phyloP scores from a whole-genome alignment of 2,797 vertebrate species.

The Heterohyrax brucei region DNA sequence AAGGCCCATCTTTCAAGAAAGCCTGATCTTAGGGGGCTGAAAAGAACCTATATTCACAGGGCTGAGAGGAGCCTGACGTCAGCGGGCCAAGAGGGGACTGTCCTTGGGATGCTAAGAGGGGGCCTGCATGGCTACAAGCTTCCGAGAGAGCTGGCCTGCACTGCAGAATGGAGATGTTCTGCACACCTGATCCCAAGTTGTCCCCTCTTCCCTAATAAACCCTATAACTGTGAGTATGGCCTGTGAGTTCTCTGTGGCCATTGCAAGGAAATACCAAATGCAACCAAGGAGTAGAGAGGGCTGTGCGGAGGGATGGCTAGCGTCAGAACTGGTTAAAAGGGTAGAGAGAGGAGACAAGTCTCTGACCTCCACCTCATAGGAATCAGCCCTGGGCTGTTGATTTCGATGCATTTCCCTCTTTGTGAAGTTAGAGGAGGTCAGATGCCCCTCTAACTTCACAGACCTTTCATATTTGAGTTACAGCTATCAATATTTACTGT shows the following conservation, averaged over 20 bases:
- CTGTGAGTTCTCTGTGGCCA: neutral
- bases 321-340: neutral
- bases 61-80: too few relatives aligned
- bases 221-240: neutral
- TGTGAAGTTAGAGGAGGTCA: neutral
- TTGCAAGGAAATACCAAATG: neutral
- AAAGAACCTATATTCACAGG: too few relatives aligned
- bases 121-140: too few relatives aligned
- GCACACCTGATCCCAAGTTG: neutral
- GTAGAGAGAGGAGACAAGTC: neutral
- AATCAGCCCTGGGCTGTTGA: neutral
- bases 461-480: slow-evolving; percentile 18
- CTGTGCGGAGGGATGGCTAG: neutral
- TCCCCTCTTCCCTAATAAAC: neutral
- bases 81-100: too few relatives aligned
- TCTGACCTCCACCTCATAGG: neutral
- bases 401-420: neutral
- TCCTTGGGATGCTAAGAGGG: too few relatives aligned
- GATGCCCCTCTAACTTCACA: neutral
- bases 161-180: too few relatives aligned
- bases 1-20: too few relatives aligned
- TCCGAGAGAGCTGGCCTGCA: too few relatives aligned
- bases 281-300: neutral
- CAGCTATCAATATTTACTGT: neutral
- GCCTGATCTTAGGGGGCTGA: too few relatives aligned